Conservation (phyloP, 1,140 invertebrate species). For the Bombus sylvicola region DNA sequence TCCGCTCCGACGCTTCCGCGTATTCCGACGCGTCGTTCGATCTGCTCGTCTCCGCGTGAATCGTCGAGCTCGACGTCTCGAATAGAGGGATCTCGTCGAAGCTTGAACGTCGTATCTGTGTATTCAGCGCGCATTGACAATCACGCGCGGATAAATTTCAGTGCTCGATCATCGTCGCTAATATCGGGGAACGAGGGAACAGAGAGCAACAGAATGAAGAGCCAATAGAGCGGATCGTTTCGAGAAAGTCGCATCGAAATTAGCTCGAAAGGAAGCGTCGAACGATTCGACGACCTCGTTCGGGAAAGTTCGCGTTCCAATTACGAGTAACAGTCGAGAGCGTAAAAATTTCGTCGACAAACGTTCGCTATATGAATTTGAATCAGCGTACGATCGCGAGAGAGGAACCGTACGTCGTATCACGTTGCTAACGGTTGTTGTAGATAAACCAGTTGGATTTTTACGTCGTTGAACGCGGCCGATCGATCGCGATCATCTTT, state of each 20-base stretch:
- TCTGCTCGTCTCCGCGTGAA: not conserved
- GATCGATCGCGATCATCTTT: not conserved
- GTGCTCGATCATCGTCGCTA: not conserved
- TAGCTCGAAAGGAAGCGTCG: not conserved
- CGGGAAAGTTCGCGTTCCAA: not conserved
- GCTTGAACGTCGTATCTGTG: no score
- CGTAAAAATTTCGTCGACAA: no score
- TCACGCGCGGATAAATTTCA: not conserved
- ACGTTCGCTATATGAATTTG: no score
- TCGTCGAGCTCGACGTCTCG: not conserved
- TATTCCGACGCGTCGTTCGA: not conserved
- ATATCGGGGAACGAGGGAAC: not conserved
- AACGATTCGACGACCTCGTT: no score
- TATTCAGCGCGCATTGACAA: not conserved
- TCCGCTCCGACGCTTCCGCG: slow-evolving; percentile 4
- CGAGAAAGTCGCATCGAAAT: not conserved
- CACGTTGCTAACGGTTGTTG: slow-evolving; percentile 1
- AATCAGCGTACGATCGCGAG: not conserved
- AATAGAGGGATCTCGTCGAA: not conserved
- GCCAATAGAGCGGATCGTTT: not conserved
- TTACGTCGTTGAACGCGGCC: not conserved
- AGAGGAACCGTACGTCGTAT: no score
- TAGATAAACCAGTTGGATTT: slow-evolving; percentile 15
- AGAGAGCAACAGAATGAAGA: not conserved
- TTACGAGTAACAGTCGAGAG: not conserved